Base-by-base conservation (phyloP, 2,888 invertebrate genomes). In the Isoperla grammatica region DNA sequence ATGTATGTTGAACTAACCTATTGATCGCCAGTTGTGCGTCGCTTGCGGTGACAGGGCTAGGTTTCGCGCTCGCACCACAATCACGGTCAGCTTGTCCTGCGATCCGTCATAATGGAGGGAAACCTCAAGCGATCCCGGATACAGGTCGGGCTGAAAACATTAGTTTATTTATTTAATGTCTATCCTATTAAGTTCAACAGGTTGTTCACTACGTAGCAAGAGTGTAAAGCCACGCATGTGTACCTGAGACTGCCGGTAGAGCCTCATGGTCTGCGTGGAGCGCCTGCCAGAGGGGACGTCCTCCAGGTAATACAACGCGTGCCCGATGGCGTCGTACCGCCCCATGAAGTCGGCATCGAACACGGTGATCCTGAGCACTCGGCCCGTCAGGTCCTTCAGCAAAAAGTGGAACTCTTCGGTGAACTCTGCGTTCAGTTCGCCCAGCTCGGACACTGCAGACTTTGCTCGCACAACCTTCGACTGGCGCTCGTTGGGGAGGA, bases 261-360 rank as follows among this genome's bases (percentile, higher is more conserved):
- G 60, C 46, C 65, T 66, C 63, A 68, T 63, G 19, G 63, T 60
- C 54, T 66, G 65, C 0, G 60, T 53, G 12, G 62, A 59, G n/a
- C 64, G 61, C 43, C 56, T 56, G 49, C 58, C 63, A 6, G 55
- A 48, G n/a, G 63, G 49, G 19, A 68, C 61, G 45, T 66, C 65
- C 6, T 67, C 65, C 4, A 71, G 55, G n/a, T 69, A 64, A 37
- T 71, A 64, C 8, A 71, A 54, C 2, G 69, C 68, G 55, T 72
- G 71, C 0, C 71, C 72, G 12, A 72, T 64, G 11, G 71, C 71
- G 56, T 71, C 71, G 57, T 71, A 67, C 56, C 68, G 66, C 4
- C 71, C 71, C 59, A 66, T 67, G 15, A 66, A 65, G 17, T 68
- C 68, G 11, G 67, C 65, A 59, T 71, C 69, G 60, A 63, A 69